A percentile compares a stretch with the other conserved stretches of the same genome.
These are phyloP conservation scores for Apostichopus leukothele DNA, from an alignment of 53 echinoderm and acorn worm species.

Conservation along the genomic window DNA sequence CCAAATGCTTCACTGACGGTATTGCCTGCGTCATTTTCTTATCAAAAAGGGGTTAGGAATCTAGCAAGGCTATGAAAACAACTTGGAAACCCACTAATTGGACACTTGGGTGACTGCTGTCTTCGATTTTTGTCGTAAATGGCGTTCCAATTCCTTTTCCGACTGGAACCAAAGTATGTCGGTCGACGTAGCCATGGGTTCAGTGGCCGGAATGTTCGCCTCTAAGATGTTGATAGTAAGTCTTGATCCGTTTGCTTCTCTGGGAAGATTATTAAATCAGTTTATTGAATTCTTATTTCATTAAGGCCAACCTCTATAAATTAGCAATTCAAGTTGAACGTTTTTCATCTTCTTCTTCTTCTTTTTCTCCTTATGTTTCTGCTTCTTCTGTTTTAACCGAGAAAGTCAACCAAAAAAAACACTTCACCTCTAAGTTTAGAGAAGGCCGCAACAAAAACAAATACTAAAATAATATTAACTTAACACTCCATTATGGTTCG, in stretches of 20 bases:
- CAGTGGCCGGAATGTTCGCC: neutral
- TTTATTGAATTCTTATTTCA: constrained; percentile 31
- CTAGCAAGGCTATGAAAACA: neutral
- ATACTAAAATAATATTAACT: neutral
- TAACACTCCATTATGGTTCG: neutral
- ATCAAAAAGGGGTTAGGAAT: neutral
- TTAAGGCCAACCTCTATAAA: neutral
- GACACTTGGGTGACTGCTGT: neutral
- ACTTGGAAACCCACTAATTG: neutral
- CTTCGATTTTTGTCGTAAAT: neutral
- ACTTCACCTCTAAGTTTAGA: neutral
- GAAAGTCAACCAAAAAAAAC: too few relatives aligned
- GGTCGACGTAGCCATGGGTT: neutral
- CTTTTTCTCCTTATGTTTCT: neutral
- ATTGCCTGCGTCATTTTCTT: too few relatives aligned
- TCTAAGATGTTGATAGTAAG: neutral
- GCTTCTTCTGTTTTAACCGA: too few relatives aligned
- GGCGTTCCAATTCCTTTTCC: neutral
- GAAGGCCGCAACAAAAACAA: neutral
- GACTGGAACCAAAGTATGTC: neutral
- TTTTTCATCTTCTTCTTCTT: neutral
- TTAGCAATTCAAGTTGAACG: constrained; percentile 1
- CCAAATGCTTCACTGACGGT: too few relatives aligned
- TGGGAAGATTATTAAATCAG: constrained; percentile 8
- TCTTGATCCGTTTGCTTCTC: neutral